These are phyloP conservation scores for Toxostoma redivivum DNA, from an alignment of 2,113 vertebrate genomes.

Conservation along the genomic window DNA sequence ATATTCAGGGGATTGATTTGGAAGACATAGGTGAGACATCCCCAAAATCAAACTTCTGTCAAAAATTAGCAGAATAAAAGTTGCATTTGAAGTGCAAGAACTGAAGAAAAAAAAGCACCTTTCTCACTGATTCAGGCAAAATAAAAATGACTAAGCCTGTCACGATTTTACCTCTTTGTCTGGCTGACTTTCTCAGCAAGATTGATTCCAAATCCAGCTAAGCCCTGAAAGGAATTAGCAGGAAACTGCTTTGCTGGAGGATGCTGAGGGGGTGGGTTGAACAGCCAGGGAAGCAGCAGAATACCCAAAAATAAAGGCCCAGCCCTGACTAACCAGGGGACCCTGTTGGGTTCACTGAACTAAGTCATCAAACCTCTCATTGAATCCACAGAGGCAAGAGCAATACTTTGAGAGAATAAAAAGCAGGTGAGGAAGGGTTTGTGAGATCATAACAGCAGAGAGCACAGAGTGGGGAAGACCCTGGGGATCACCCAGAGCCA, in stretches of 20 bases:
- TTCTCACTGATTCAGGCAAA: neutral
- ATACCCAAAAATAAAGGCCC: neutral
- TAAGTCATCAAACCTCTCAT: neutral
- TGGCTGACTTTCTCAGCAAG: constrained; percentile 36
- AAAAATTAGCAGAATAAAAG: neutral
- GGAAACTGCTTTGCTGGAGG: constrained; percentile 9
- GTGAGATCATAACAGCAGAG: neutral
- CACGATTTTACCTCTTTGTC: constrained; percentile 2
- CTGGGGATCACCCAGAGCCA: fast-evolving
- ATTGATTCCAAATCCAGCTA: constrained; percentile 50
- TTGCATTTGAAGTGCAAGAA: neutral
- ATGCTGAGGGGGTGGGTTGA: neutral
- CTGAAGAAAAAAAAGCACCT: neutral
- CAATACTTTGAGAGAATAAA: neutral
- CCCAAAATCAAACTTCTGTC: neutral
- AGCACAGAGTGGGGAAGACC: neutral
- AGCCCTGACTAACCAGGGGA: neutral
- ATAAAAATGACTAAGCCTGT: constrained; percentile 10
- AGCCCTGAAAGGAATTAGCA: constrained; percentile 41
- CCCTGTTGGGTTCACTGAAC: neutral
- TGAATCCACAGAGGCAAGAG: neutral
- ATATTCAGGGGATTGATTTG: neutral
- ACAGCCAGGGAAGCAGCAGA: neutral
- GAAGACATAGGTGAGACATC: neutral
- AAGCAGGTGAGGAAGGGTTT: neutral